A percentile compares a stretch with the other conserved stretches of the same genome.
phyloP scores from a whole-genome alignment of 2,113 vertebrate genomes.

The Bubo blakistoni region DNA sequence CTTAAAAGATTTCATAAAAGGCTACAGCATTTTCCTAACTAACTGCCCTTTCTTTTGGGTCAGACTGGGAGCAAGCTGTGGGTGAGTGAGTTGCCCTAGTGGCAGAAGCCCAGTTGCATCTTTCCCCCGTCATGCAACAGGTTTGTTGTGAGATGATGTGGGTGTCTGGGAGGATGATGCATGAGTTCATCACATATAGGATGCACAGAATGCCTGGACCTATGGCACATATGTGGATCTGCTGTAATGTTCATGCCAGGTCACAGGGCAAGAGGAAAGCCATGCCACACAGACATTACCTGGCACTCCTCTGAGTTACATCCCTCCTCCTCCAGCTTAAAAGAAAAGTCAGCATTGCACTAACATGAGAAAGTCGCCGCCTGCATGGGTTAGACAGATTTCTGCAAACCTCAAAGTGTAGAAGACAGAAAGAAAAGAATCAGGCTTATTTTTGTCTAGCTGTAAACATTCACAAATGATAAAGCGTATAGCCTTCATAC shows the following conservation, averaged over 20 bases:
- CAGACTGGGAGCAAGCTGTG: background rate
- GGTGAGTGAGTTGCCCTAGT: background rate
- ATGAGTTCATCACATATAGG: accelerated
- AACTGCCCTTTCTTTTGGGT: background rate
- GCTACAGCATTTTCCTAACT: background rate
- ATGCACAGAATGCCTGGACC: background rate
- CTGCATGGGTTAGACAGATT: background rate
- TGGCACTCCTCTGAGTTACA: background rate
- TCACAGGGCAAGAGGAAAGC: background rate
- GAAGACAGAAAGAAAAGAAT: background rate
- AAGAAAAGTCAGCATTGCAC: background rate
- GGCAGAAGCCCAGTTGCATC: background rate
- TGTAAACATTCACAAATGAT: background rate
- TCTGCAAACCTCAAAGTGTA: background rate
- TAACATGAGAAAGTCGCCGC: background rate
- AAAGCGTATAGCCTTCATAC: background rate
- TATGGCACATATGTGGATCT: accelerated
- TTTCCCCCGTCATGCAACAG: background rate
- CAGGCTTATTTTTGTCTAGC: background rate
- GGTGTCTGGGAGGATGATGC: background rate
- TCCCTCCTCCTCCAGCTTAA: background rate
- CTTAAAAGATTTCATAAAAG: background rate
- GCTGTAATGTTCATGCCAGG: background rate
- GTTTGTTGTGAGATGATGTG: background rate
- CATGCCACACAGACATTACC: accelerated